Conservation (phyloP, 2,113 vertebrate species). For the Rhinopomastus cyanomelas region DNA sequence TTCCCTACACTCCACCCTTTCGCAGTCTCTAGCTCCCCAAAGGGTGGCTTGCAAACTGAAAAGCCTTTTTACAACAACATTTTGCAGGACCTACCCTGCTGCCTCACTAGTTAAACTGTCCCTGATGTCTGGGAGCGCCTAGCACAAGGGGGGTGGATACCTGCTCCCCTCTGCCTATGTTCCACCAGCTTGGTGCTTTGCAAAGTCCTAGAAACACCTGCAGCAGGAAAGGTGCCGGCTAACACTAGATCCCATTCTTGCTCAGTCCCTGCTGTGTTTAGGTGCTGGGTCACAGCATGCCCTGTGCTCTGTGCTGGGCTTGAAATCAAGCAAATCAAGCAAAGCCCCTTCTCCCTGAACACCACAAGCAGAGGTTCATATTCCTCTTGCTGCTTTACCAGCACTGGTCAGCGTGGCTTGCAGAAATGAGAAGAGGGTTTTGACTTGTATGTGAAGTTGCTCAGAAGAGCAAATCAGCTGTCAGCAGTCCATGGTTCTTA, state of each 20-base stretch:
- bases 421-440: not conserved
- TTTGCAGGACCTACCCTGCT: not conserved
- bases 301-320: not conserved
- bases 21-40: not conserved
- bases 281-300: not conserved
- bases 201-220: not conserved
- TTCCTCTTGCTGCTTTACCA: not conserved
- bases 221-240: not conserved
- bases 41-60: not conserved
- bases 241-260: rapidly evolving
- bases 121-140: not conserved
- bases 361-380: not conserved
- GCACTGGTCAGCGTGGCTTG: not conserved
- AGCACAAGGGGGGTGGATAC: rapidly evolving
- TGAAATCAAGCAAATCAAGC: not conserved
- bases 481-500: not conserved
- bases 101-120: not conserved
- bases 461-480: not conserved
- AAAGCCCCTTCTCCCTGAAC: not conserved
- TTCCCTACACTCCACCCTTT: not conserved
- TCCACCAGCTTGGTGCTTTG: not conserved
- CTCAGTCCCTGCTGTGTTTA: not conserved
- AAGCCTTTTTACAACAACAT: not conserved
- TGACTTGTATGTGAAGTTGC: not conserved
- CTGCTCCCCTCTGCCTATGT: not conserved